A percentile compares a stretch with the other conserved stretches of the same genome.
Evolutionary conservation across 2,113 vertebrate genomes (phyloP).

Genomic region (Paratilapia polleni): DNA sequence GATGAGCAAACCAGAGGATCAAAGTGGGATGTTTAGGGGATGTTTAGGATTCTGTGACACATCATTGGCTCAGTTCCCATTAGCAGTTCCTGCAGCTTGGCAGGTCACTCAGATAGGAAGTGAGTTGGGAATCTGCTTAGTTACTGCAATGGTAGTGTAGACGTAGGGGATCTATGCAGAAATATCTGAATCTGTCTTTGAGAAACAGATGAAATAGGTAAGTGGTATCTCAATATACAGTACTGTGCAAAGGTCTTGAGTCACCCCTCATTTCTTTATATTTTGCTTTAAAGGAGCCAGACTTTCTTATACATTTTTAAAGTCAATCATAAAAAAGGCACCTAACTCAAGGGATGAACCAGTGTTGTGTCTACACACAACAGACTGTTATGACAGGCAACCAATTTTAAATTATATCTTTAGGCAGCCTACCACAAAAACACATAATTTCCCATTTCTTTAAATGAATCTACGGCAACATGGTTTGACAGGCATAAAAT

Average conservation of each 20-base stretch:
- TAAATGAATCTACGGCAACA: not conserved
- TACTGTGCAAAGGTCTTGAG: not conserved
- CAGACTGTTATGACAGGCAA: not conserved
- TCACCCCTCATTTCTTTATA: not conserved
- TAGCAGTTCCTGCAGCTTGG: not conserved
- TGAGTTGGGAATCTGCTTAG: not conserved
- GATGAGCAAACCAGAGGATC: not conserved
- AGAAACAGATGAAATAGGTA: not conserved
- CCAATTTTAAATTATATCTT: not conserved
- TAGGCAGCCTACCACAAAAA: not conserved
- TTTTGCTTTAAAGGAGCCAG: not conserved
- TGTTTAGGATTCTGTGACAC: not conserved
- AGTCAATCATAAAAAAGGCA: not conserved
- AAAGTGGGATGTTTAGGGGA: not conserved
- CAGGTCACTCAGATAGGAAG: not conserved
- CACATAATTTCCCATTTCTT: not conserved
- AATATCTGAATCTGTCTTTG: not conserved
- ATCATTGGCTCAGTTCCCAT: not conserved
- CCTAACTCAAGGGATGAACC: not conserved
- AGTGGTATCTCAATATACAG: not conserved
- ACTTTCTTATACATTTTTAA: not conserved
- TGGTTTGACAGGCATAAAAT: not conserved
- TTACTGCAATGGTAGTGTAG: conserved; percentile 12
- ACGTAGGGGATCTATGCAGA: not conserved
- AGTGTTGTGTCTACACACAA: not conserved